A percentile compares a stretch with the other conserved stretches of the same genome.
phyloP scores from a whole-genome alignment of 2,797 vertebrate genomes.

The Pipistrellus pygmaeus region DNA sequence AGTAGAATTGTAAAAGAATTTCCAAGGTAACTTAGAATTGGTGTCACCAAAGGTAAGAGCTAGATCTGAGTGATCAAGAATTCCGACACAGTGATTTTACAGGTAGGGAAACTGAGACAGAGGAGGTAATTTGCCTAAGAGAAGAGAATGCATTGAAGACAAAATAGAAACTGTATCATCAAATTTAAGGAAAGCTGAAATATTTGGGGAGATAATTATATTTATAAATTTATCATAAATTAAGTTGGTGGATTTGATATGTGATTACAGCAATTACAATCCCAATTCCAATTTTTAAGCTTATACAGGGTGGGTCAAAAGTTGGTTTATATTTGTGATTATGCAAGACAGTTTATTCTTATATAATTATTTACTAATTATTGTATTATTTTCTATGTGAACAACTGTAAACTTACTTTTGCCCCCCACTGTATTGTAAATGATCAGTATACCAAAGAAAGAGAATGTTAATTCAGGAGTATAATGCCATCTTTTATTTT shows the following conservation, averaged over 20 bases:
- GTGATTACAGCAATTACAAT: background rate
- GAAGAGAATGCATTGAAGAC: background rate
- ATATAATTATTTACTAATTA: background rate
- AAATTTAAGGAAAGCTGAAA: constrained; percentile 3
- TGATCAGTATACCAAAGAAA: background rate
- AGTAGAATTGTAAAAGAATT: background rate
- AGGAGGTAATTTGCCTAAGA: background rate
- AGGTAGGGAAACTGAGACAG: background rate
- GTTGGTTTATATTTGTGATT: background rate
- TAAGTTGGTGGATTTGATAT: background rate
- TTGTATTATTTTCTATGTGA: background rate
- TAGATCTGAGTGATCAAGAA: background rate
- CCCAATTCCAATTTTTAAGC: background rate
- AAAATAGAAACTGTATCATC: background rate
- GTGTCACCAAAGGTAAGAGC: background rate
- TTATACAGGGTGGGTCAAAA: background rate
- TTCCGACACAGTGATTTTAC: background rate
- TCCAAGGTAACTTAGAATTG: constrained; percentile 12
- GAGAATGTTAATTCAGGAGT: background rate
- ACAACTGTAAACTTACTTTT: background rate
- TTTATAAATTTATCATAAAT: background rate
- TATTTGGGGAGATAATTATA: background rate
- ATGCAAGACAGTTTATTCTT: background rate
- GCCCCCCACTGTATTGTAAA: background rate
- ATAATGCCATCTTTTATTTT: background rate